These are phyloP conservation scores for Archocentrus centrarchus DNA, from an alignment of 2,113 vertebrate genomes.

Conservation along the genomic window DNA sequence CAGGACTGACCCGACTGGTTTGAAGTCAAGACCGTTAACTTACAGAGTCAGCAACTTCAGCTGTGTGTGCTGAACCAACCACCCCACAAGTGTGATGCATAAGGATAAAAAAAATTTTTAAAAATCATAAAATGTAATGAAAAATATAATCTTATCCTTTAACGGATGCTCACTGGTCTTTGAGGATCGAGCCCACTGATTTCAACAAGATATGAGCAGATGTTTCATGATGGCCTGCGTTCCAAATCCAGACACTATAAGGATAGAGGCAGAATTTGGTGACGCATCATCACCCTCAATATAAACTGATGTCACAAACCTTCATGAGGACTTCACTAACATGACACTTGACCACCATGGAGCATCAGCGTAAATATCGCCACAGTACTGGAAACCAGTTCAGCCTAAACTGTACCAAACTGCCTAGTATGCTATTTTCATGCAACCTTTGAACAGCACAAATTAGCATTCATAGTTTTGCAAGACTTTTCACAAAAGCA, in stretches of 20 bases:
- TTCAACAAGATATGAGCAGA: not conserved
- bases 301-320: too few species aligned
- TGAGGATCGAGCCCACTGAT: not conserved
- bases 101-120: not conserved
- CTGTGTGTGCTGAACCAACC: not conserved
- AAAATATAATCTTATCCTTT: not conserved
- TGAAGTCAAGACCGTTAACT: not conserved
- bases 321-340: too few species aligned
- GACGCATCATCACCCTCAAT: not conserved
- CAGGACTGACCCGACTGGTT: not conserved
- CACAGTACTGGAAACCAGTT: not conserved
- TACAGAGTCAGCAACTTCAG: slow-evolving; percentile 2
- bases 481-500: not conserved
- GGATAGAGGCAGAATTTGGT: not conserved
- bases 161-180: not conserved
- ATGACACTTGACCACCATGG: too few species aligned
- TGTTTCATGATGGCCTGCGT: not conserved
- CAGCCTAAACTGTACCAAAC: not conserved
- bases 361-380: not conserved
- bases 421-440: not conserved
- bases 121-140: not conserved
- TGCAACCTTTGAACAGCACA: not conserved
- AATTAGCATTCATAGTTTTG: not conserved
- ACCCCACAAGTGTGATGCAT: not conserved
- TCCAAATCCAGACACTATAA: not conserved